phyloP scores from a whole-genome alignment of 1,140 invertebrate species.

The Delia radicum region DNA sequence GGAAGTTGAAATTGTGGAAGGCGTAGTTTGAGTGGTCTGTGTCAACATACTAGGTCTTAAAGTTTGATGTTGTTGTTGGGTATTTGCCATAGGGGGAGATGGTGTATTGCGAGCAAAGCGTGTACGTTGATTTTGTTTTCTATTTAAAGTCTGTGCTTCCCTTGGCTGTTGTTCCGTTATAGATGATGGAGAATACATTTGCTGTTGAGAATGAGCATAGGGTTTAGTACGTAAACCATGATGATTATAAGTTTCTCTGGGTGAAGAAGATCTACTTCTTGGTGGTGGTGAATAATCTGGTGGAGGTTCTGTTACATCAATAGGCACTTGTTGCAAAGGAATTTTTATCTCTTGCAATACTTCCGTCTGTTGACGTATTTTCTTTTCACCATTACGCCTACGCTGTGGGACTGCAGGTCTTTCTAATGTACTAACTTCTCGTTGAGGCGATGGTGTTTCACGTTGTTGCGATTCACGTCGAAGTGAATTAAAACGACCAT shows the following conservation, averaged over 20 bases:
- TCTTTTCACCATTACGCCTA: slow-evolving; percentile 58
- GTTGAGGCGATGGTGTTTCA: not conserved
- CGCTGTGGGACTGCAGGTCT: slow-evolving; percentile 63
- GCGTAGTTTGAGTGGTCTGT: slow-evolving; percentile 32
- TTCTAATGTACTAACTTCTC: slow-evolving; percentile 30
- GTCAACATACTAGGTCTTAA: slow-evolving; percentile 33
- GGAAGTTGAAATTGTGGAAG: slow-evolving; percentile 31
- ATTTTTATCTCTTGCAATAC: slow-evolving; percentile 11
- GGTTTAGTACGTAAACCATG: slow-evolving; percentile 12
- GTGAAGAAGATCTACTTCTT: slow-evolving; percentile 58
- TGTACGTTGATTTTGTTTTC: slow-evolving; percentile 67
- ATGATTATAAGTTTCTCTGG: slow-evolving; percentile 43
- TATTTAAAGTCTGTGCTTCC: slow-evolving; percentile 42
- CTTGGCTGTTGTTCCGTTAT: not conserved
- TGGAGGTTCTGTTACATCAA: slow-evolving; percentile 59
- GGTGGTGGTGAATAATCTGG: slow-evolving; percentile 71
- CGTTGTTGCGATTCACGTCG: not conserved
- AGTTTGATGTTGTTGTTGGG: slow-evolving; percentile 49
- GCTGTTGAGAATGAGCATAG: slow-evolving; percentile 51
- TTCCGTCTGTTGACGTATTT: slow-evolving; percentile 39
- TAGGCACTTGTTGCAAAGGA: slow-evolving; percentile 23
- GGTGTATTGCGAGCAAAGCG: slow-evolving; percentile 63
- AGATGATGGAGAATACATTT: slow-evolving; percentile 9
- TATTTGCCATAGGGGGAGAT: slow-evolving; percentile 51
- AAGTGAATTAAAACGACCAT: not conserved